A percentile compares a stretch with the other conserved stretches of the same genome.
Conservation (phyloP, 2,888 invertebrate genomes). For the Beris chalybata region DNA sequence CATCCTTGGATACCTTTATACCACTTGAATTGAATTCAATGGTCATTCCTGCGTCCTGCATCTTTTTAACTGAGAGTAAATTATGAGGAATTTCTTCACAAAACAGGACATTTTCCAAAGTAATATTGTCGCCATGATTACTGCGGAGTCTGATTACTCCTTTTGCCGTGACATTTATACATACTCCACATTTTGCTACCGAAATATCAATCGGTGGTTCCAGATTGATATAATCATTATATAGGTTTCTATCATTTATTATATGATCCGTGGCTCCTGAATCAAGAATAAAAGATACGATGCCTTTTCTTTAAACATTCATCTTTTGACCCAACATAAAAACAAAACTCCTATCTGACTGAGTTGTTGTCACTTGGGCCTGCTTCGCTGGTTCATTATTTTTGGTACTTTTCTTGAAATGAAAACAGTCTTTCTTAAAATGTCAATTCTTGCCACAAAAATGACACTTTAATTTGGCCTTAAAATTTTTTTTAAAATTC, state of each 20-base stretch:
- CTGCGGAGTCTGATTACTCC: constrained; percentile 44
- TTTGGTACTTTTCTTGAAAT: background rate
- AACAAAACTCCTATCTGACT: too few relatives aligned
- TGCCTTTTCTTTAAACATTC: too few relatives aligned
- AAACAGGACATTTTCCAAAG: constrained; percentile 42
- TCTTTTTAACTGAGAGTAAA: constrained; percentile 44
- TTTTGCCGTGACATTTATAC: constrained; percentile 45
- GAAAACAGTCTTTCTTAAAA: background rate
- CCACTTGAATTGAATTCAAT: too few relatives aligned
- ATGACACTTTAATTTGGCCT: constrained; percentile 8
- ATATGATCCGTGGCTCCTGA: too few relatives aligned
- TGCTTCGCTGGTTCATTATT: constrained; percentile 1
- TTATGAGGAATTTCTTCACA: constrained; percentile 47
- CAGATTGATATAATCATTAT: constrained; percentile 35
- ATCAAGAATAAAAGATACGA: too few relatives aligned
- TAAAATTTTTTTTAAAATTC: background rate
- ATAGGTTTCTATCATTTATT: constrained; percentile 39
- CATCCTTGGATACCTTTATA: constrained; percentile 33
- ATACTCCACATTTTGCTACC: constrained; percentile 43
- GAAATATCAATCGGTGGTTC: constrained; percentile 44
- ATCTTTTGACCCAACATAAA: too few relatives aligned
- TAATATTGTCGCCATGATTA: constrained; percentile 41
- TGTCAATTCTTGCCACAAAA: constrained; percentile 1
- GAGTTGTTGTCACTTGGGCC: constrained; percentile 11
- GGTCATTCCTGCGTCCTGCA: constrained; percentile 44